Base-by-base conservation (phyloP, 92 coral and sea anemone species). In the Desmophyllum pertusum region DNA sequence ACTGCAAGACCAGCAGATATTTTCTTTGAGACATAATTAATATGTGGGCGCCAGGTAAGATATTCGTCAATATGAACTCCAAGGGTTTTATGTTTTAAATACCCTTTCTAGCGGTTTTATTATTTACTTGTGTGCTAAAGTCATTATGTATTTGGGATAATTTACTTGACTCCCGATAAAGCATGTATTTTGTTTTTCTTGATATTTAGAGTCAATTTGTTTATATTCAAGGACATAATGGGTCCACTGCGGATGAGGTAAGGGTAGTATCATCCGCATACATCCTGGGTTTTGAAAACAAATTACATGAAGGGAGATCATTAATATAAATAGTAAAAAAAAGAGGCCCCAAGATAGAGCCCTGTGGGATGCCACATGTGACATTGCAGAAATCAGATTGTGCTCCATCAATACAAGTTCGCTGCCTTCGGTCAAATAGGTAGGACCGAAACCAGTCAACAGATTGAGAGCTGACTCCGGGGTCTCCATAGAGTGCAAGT, bases 1-100 rank as follows among this genome's bases (percentile, higher is more conserved):
- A 72, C 19, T 40, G 77, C 57, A 39, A 72, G 53, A 72, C 59
- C 77, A 72, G 57, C 57, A 23, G 77, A 72, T 2, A 72, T 72
- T 72, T 72, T 43, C 59, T 72, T 72, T 42, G 77, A 72, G 57
- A 33, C 42, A 41, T 57, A 57, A 72, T 41, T 43, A 15, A 72
- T 21, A 38, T 72, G n/a, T n/a, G n/a, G n/a, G n/a, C 57, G 55
- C 77, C 77, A 72, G 51, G 15, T 72, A 10, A 72, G 55, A 41
- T 57, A 18, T 72, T 43, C 45, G 77, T 41, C 2, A 42, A 72
- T 25, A 33, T 31, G 45, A 41, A 72, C 57, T 62, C 68, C 68
- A 62, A 62, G 31, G 19, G 6, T 11, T 42, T 72, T 72, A 72
- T 72, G 35, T 41, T 41, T 21, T n/a, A n/a, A n/a, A n/a, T n/a